phyloP scores from a whole-genome alignment of 37 sponge, comb jelly and placozoan species.

The Amphimedon queenslandica region DNA sequence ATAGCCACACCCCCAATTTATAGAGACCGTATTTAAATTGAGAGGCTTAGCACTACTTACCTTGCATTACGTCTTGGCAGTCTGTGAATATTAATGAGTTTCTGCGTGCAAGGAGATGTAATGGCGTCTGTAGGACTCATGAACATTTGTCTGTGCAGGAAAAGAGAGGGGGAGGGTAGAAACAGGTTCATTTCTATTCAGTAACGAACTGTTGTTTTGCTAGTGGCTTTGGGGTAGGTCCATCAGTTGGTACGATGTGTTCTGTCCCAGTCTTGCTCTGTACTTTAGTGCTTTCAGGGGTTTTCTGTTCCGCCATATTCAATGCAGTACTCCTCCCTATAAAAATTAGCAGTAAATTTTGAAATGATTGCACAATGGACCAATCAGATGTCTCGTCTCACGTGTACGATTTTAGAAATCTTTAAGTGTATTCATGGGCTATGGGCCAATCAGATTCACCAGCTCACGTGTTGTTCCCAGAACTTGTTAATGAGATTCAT shows the following conservation, averaged over 20 bases:
- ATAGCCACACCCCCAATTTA: not conserved
- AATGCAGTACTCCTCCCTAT: no score
- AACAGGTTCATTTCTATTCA: no score
- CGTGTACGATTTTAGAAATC: not conserved
- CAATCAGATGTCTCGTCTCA: not conserved
- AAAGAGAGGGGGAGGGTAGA: not conserved
- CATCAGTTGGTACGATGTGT: not conserved
- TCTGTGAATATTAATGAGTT: slow-evolving; percentile 34
- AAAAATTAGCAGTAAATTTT: not conserved
- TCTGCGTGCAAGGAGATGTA: slow-evolving; percentile 81
- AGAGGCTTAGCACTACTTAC: not conserved
- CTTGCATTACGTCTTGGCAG: not conserved
- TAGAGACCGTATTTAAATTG: not conserved
- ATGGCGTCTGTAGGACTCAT: slow-evolving; percentile 90
- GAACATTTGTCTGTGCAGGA: slow-evolving; percentile 36
- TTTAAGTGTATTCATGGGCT: no score
- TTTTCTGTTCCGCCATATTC: not conserved
- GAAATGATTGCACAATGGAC: not conserved
- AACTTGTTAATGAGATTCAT: not conserved
- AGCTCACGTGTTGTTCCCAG: not conserved
- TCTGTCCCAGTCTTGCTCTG: not conserved
- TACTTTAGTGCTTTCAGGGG: not conserved
- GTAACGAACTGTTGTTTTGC: no score
- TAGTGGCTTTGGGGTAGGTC: not conserved
- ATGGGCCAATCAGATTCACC: not conserved